Evolutionary conservation across 2,888 invertebrate species (phyloP).

Genomic region (Teinopalpus imperialis): DNA sequence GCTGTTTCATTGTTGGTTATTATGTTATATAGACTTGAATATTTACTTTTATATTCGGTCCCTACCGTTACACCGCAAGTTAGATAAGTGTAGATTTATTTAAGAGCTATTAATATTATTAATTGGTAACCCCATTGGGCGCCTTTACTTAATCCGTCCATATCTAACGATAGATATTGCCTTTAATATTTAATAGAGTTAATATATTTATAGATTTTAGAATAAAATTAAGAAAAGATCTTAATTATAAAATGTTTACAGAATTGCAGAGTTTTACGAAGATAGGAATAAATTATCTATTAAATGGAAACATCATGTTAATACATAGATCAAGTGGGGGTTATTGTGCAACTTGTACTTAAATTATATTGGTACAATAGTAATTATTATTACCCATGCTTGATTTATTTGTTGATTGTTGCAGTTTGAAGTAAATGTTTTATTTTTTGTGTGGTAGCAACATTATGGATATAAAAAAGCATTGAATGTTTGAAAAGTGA

Average conservation of each 20-base stretch:
- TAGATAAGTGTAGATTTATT: conserved; percentile 52
- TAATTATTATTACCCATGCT: conserved; percentile 23
- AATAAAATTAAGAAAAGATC: conserved; percentile 64
- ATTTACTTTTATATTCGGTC: conserved; percentile 54
- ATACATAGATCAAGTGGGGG: conserved; percentile 36
- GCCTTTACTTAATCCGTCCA: conserved; percentile 82
- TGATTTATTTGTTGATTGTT: conserved; percentile 57
- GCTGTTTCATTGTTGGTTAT: conserved; percentile 73
- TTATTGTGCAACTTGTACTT: conserved; percentile 16
- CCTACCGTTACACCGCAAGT: conserved; percentile 61
- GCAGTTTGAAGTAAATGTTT: conserved; percentile 53
- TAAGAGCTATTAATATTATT: conserved; percentile 75
- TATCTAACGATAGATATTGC: conserved; percentile 80
- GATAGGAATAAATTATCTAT: conserved; percentile 44
- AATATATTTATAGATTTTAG: conserved; percentile 80
- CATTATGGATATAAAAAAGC: conserved; percentile 1
- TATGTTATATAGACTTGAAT: conserved; percentile 43
- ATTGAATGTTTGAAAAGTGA: conserved; percentile 22
- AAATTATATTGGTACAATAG: conserved; percentile 13
- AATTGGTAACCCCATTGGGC: conserved; percentile 79
- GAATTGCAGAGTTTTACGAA: conserved; percentile 68
- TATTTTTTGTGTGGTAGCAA: conserved; percentile 29
- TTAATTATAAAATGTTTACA: conserved; percentile 69
- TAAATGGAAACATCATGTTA: conserved; percentile 35
- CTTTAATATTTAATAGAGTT: conserved; percentile 82